Percentiles rank a stretch among this genome's conserved stretches.
Evolutionary conservation across 2,113 vertebrate genomes (phyloP).

Genomic region (Eolophus roseicapilla): DNA sequence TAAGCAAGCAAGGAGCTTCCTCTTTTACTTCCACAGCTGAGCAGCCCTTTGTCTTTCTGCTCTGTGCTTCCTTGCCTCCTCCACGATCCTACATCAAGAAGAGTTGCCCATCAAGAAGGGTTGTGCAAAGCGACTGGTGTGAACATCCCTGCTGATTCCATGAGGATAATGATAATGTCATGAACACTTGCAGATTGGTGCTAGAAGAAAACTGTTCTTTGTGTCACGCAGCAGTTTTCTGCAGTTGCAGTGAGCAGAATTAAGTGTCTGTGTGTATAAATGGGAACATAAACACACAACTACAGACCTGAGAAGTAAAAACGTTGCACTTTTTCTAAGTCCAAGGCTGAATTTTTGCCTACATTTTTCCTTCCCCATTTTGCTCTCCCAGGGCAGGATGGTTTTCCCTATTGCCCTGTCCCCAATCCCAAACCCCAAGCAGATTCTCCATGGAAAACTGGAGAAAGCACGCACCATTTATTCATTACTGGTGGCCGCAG

Average conservation of each 20-base stretch:
- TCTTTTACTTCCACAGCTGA: not conserved
- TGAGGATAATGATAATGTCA: not conserved
- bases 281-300: not conserved
- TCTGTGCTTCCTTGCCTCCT: accelerated
- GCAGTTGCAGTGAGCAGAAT: not conserved
- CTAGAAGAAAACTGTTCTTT: not conserved
- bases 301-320: not conserved
- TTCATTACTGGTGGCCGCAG: constrained; percentile 2
- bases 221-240: not conserved
- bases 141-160: not conserved
- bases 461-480: not conserved
- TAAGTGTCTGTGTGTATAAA: not conserved
- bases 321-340: not conserved
- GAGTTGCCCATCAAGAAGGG: not conserved
- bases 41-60: not conserved
- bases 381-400: not conserved
- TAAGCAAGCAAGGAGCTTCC: not conserved
- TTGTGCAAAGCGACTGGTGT: not conserved
- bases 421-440: not conserved
- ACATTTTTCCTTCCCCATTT: not conserved
- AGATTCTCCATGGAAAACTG: not conserved
- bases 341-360: not conserved
- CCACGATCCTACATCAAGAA: not conserved
- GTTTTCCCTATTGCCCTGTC: not conserved
- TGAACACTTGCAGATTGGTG: accelerated